Percentiles rank a stretch among this genome's conserved stretches.
These are phyloP conservation scores for Paracanthobrama guichenoti DNA, from an alignment of 2,113 vertebrate species.

Conservation along the genomic window DNA sequence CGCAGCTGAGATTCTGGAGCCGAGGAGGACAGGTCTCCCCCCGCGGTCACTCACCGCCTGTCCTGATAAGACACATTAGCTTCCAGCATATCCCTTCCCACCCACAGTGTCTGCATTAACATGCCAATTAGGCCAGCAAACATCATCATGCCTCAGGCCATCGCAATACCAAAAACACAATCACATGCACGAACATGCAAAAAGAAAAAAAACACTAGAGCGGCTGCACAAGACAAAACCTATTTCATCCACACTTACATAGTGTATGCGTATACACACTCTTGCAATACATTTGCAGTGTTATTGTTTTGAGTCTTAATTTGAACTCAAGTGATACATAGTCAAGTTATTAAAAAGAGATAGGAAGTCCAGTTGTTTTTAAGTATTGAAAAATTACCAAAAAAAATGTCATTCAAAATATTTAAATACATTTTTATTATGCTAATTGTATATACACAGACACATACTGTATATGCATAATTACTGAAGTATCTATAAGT, in stretches of 20 bases:
- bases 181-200: slow-evolving; percentile 45
- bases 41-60: slow-evolving; percentile 41
- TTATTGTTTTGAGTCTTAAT: neutral
- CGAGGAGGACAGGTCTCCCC: slow-evolving; percentile 37
- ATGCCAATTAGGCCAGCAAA: slow-evolving; percentile 68
- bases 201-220: neutral
- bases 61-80: slow-evolving; percentile 42
- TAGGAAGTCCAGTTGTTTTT: neutral
- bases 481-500: too few relatives aligned
- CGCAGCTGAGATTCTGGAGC: slow-evolving; percentile 32
- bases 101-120: slow-evolving; percentile 65
- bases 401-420: too few relatives aligned
- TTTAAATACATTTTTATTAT: too few relatives aligned
- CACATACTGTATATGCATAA: too few relatives aligned
- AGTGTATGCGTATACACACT: too few relatives aligned
- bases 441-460: too few relatives aligned
- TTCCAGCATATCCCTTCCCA: slow-evolving; percentile 54
- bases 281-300: neutral
- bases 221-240: neutral
- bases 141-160: slow-evolving; percentile 50
- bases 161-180: slow-evolving; percentile 12
- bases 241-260: neutral
- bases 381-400: neutral
- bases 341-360: neutral
- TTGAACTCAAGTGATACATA: neutral